Base-by-base conservation (phyloP, 2,888 invertebrate genomes). In the Dryobota labecula region DNA sequence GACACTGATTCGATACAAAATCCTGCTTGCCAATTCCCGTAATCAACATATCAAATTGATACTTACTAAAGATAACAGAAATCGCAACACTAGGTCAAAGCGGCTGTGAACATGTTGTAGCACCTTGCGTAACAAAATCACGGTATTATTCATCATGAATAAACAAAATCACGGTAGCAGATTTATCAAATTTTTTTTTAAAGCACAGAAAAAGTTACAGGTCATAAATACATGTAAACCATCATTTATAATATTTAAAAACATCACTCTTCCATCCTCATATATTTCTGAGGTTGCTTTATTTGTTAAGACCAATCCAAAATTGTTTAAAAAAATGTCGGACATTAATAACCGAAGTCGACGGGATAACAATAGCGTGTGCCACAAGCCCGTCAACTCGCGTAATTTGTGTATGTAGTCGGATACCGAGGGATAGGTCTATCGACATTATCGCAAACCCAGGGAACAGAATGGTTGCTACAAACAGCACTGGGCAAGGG, bases 1-100 rank as follows among this genome's bases (percentile, higher is more conserved):
- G 74, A 45, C 30, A 45, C 61, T 73, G 53, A 49, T 45, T 56
- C 43, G 30, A 74, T 54, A 56, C 41, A 73, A 49, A 77, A 73
- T 30, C 38, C 47, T 30, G 15, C 38, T 27, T 15, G 18, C 47
- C 20, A n/a, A 58, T 30, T 41, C 66, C 43, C 45, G 75, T 75
- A 57, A 75, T 64, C 27, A 80, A 41, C 20, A 0, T 73, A 33
- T 33, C 49, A 75, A 73, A 38, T 57, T 53, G 45, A 45, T 45
- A 73, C 56, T 2, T n/a, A 63, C 2, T 20, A 27, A 15, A 45
- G 41, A 41, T 43, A 58, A 38, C 43, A 47, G 13, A 73, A 30
- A 43, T 20, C 20, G 20, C 43, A 49, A 57, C 7, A 45, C n/a
- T 43, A 30, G 62, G 45, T 47, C 49, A 56, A 49, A 43, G 18